Evolutionary conservation across 1,140 invertebrate species (phyloP).

Genomic region (Luehdorfia chinensis): DNA sequence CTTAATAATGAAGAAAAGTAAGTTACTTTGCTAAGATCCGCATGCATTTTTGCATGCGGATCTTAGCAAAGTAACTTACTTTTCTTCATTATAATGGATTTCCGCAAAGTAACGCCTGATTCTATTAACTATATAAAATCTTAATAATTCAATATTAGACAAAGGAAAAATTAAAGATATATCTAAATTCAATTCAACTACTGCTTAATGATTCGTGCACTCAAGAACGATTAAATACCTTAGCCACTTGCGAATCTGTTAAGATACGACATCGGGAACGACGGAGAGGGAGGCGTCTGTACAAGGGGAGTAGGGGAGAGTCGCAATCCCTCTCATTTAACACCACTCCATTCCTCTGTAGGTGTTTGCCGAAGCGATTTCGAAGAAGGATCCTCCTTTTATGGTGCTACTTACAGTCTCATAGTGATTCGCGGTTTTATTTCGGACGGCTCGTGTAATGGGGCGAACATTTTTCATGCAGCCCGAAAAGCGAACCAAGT

Average conservation of each 20-base stretch:
- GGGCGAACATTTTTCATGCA: constrained; percentile 71
- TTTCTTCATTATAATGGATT: too few relatives aligned
- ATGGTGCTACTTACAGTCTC: constrained; percentile 73
- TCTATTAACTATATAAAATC: too few relatives aligned
- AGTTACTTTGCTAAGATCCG: too few relatives aligned
- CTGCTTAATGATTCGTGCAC: constrained; percentile 44
- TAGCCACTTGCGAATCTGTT: constrained; percentile 53
- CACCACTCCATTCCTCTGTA: constrained; percentile 70
- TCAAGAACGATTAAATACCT: constrained; percentile 55
- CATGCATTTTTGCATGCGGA: too few relatives aligned
- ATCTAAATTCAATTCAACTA: constrained; percentile 31
- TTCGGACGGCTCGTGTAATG: constrained; percentile 69
- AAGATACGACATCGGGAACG: constrained; percentile 50
- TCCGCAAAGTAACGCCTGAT: too few relatives aligned
- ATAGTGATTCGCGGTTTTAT: constrained; percentile 76
- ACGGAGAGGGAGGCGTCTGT: constrained; percentile 24
- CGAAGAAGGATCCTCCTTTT: constrained; percentile 67
- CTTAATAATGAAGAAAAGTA: too few relatives aligned
- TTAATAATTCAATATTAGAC: too few relatives aligned
- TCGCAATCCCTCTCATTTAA: constrained; percentile 75
- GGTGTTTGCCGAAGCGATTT: constrained; percentile 75
- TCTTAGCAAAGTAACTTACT: too few relatives aligned
- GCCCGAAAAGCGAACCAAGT: constrained; percentile 60
- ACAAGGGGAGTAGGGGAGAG: constrained; percentile 23
- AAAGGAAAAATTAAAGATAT: too few relatives aligned